Base-by-base conservation (phyloP, 2,888 invertebrate species). In the Cheilosia pagana region DNA sequence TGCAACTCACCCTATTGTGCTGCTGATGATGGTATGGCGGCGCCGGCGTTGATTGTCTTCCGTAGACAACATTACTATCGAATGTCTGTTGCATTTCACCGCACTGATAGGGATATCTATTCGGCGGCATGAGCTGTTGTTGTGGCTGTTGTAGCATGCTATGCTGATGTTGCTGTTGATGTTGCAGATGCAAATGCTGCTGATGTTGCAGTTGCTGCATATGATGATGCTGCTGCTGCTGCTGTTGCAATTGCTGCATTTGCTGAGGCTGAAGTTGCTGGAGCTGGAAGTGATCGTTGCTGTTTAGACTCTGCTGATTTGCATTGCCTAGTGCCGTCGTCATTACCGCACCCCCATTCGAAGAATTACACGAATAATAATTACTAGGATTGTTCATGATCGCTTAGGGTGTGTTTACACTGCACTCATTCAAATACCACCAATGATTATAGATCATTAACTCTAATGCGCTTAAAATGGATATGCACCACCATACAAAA, bases 381-480 rank as follows among this genome's bases (percentile, higher is more conserved):
- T 85, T 85, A 81, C 81, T 76, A 85, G 85, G 85, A 85, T 85
- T 85, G 81, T 85, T 81, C 85, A 85, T 85, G 85, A 85, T 85
- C 75, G 79, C 81, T 79, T 70, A 75, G 79, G 83, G 83, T 83
- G 83, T 85, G 85, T 63, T 85, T 71, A 71, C 85, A 85, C 74
- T 83, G 60, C 70, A 85, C 85, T 85, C 76, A 81, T 85, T 85
- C 81, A 76, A 85, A 85, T 85, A 60, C 83, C 83, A 81, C 79
- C 59, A 75, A 67, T 67, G 67, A 85, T 85, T 85, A 81, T 52
- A 65, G 79, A 85, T 81, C 81, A 85, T 85, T 85, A 85, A 85
- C 70, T 85, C 75, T 81, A 85, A 85, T 85, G 79, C 72, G 63
- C 74, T 70, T 74, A 63, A 23, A 78, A 52, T 62, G 65, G 52